Percentiles rank a stretch among this genome's conserved stretches.
These are phyloP conservation scores for Oreonectes daqikongensis DNA, from an alignment of 2,797 vertebrate species.

Conservation along the genomic window DNA sequence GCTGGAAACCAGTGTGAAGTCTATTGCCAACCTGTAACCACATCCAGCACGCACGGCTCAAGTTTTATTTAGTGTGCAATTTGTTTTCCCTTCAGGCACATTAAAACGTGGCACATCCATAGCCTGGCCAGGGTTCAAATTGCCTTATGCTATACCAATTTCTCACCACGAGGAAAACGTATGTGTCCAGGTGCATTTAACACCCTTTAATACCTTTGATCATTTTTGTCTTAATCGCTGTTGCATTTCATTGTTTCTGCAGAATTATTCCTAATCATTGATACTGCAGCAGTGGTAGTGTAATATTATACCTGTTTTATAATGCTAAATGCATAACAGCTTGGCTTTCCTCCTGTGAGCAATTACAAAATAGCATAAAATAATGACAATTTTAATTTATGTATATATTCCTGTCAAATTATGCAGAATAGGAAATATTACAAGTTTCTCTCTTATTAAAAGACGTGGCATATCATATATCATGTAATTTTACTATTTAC, in stretches of 20 bases:
- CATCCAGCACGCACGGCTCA: slow-evolving; percentile 39
- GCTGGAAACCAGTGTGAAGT: slow-evolving; percentile 42
- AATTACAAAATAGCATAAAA: slow-evolving; percentile 17
- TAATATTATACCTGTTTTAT: background rate
- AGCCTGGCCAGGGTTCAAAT: slow-evolving; percentile 42
- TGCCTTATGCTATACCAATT: slow-evolving; percentile 13
- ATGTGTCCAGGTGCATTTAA: slow-evolving; percentile 10
- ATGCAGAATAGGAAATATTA: background rate
- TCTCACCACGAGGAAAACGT: slow-evolving; percentile 15
- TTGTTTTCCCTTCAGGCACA: slow-evolving; percentile 49
- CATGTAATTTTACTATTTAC: background rate
- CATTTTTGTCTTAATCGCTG: background rate
- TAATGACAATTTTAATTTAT: slow-evolving; percentile 15
- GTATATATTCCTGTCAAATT: background rate
- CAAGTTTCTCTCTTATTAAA: background rate
- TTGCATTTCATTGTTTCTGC: background rate
- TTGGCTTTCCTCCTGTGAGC: background rate
- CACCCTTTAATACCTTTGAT: background rate
- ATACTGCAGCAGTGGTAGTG: background rate
- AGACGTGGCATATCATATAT: background rate
- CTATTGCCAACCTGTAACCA: slow-evolving; percentile 50
- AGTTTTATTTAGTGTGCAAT: slow-evolving; percentile 48
- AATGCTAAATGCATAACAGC: background rate
- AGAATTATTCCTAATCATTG: background rate
- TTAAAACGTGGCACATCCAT: slow-evolving; percentile 34